Evolutionary conservation across 2,888 invertebrate genomes (phyloP), one percentile per base, ranked within the genome.

Genomic region (Cheiracanthium punctorium): DNA sequence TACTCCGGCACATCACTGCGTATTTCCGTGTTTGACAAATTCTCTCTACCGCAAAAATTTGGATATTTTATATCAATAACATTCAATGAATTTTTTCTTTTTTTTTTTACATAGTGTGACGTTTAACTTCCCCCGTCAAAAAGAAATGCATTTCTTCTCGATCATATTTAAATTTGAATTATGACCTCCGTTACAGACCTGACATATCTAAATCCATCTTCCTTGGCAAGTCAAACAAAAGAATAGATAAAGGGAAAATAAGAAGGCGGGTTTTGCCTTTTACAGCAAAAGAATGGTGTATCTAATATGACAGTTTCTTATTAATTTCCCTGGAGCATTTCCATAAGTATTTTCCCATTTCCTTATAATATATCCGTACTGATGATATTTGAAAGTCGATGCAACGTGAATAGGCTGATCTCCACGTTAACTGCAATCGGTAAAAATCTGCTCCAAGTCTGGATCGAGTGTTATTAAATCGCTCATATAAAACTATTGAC

Each of bases 91-190:
- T n/a, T n/a, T n/a, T n/a, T n/a, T n/a, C n/a, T n/a, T n/a, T 24
- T 17, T 24, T 24, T 7, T 5, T 24, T 58, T 58, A 58, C 17
- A 58, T 24, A 24, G 24, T 24, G 24, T 58, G 58, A 58, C 58
- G 24, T 58, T 58, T 24, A 58, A 58, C 24, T 17, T 58, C 4
- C 24, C 24, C 12, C 4, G 20, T 58, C 20, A 24, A 24, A 58
- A 24, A 2, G 24, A 58, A 58, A 58, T 58, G n/a, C 58, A 58
- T 24, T 58, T 58, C 58, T 58, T 5, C 24, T 58, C 24, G 20
- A 58, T 58, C 58, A 58, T 58, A 58, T 58, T 58, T 58, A 58
- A 58, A 58, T 58, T 58, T 58, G 58, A 58, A 58, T 58, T 58
- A 58, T 58, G 58, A 24, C 24, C 58, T 24, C 24, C 17, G 58